These are phyloP conservation scores for Peromyscus aztecus DNA, from an alignment of 2,797 vertebrate genomes.

Conservation along the genomic window DNA sequence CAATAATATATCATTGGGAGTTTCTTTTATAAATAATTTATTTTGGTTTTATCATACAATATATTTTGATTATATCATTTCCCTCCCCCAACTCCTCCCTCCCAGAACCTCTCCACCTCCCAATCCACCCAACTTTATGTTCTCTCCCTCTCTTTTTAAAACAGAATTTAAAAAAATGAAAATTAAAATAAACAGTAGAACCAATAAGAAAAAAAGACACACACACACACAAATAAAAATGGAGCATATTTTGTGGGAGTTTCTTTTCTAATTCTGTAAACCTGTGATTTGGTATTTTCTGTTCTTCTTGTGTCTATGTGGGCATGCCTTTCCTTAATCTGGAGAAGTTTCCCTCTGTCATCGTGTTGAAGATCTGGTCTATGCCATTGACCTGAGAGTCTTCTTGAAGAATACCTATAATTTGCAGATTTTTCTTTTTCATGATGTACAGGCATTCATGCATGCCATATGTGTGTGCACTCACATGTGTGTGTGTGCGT, in stretches of 20 bases:
- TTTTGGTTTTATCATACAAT: not conserved
- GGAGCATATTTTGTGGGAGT: not conserved
- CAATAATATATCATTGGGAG: too few species aligned
- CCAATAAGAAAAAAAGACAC: not conserved
- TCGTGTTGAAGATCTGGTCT: not conserved
- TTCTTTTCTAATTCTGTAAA: not conserved
- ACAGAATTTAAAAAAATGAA: not conserved
- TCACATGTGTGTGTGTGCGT: not conserved
- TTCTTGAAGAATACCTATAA: not conserved
- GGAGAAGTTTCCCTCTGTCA: not conserved
- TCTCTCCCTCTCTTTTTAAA: not conserved
- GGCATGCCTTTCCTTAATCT: not conserved
- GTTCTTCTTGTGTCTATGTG: not conserved
- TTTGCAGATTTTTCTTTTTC: not conserved
- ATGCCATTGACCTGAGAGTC: not conserved
- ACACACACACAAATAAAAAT: not conserved
- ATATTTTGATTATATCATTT: not conserved
- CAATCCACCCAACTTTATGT: not conserved
- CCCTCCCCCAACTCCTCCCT: not conserved
- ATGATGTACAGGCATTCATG: not conserved
- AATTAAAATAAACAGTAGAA: not conserved
- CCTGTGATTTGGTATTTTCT: not conserved
- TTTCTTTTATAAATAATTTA: not conserved
- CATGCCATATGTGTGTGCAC: not conserved
- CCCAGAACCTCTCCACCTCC: not conserved